Evolutionary conservation across 2,113 vertebrate species (phyloP).

Genomic region (Pelodiscus sinensis): DNA sequence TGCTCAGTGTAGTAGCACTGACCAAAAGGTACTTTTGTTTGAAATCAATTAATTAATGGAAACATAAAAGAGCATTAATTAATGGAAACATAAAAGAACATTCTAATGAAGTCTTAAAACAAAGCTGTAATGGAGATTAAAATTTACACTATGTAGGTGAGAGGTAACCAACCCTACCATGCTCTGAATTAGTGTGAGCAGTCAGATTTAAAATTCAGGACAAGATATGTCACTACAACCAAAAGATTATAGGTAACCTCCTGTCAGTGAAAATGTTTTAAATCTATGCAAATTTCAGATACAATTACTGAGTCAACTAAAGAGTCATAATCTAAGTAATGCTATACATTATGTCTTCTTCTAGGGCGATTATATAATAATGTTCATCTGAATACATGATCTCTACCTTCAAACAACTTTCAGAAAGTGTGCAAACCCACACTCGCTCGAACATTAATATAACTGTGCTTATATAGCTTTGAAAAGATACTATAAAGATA

Average conservation of each 20-base stretch:
- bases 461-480: neutral
- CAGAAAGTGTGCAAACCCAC: neutral
- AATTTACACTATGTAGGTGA: neutral
- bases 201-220: neutral
- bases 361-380: neutral
- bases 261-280: neutral
- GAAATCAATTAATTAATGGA: slow-evolving; percentile 8
- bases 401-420: neutral
- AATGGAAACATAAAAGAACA: neutral
- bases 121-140: neutral
- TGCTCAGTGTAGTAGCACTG: neutral
- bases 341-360: neutral
- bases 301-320: neutral
- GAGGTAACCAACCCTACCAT: slow-evolving; percentile 17
- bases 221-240: neutral
- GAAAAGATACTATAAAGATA: neutral
- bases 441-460: neutral
- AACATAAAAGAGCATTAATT: slow-evolving; percentile 16
- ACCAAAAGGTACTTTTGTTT: neutral
- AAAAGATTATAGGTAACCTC: neutral
- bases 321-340: neutral
- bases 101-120: neutral
- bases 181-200: neutral
- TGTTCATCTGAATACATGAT: neutral
- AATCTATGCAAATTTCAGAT: neutral